Evolutionary conservation across 2,888 invertebrate genomes (phyloP).

Genomic region (Chrysopilus asiliformis): DNA sequence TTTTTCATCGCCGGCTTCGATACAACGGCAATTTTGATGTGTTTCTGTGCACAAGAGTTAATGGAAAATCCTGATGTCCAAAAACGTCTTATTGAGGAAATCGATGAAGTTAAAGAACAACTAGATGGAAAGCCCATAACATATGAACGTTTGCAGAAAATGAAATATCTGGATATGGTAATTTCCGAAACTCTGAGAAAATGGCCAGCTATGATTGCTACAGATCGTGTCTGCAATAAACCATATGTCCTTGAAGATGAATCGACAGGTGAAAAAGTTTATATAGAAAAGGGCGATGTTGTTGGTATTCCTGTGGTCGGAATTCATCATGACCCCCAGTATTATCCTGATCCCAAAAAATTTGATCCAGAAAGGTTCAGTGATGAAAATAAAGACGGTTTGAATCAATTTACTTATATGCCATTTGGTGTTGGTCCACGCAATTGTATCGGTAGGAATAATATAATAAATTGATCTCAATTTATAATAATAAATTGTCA

Average conservation of each 20-base stretch:
- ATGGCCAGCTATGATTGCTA: constrained; percentile 38
- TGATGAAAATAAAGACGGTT: constrained; percentile 30
- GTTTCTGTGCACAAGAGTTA: constrained; percentile 43
- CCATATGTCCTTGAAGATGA: constrained; percentile 34
- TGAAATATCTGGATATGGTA: constrained; percentile 46
- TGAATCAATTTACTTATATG: constrained; percentile 29
- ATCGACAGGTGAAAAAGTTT: constrained; percentile 17
- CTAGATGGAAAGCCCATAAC: constrained; percentile 37
- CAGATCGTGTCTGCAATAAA: constrained; percentile 41
- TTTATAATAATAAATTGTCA: neutral
- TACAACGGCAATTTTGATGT: constrained; percentile 34
- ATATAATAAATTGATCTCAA: neutral
- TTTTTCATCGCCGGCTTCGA: constrained; percentile 47
- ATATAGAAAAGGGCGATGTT: constrained; percentile 24
- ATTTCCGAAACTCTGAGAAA: constrained; percentile 41
- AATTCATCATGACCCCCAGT: constrained; percentile 38
- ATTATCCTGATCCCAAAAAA: constrained; percentile 36
- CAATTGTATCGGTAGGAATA: constrained; percentile 38
- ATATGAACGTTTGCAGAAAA: constrained; percentile 41
- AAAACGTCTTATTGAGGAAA: constrained; percentile 40
- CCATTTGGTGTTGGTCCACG: constrained; percentile 42
- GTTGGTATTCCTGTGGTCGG: constrained; percentile 34
- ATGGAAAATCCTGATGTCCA: constrained; percentile 46
- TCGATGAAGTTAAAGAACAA: constrained; percentile 36
- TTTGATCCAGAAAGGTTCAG: constrained; percentile 41